phyloP scores from a whole-genome alignment of 2,113 vertebrate species.

The Arenaria interpres region DNA sequence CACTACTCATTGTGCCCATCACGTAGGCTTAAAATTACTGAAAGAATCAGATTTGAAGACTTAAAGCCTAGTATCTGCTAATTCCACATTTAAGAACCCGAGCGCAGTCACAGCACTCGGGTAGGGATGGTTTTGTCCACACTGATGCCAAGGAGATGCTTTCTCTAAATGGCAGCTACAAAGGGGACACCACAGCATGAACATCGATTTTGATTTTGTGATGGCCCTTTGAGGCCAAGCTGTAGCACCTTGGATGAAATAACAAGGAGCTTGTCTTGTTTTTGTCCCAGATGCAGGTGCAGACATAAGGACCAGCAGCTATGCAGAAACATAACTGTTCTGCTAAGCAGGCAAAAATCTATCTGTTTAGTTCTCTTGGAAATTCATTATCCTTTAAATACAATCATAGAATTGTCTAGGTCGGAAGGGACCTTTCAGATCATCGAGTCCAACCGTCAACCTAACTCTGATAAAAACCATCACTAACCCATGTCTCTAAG shows the following conservation, averaged over 20 bases:
- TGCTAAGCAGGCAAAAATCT: background rate
- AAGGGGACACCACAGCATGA: rapidly evolving
- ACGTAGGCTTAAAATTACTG: background rate
- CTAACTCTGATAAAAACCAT: no score
- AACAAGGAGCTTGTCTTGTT: background rate
- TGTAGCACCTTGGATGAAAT: background rate
- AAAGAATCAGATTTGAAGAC: background rate
- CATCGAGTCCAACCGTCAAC: no score
- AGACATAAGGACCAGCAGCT: background rate
- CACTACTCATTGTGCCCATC: background rate
- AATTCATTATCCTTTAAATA: background rate
- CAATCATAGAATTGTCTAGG: background rate
- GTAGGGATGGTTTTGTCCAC: background rate
- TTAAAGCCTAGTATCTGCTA: background rate
- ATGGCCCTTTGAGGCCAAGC: background rate
- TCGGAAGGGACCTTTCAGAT: no score
- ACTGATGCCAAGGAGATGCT: background rate
- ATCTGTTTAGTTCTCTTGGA: background rate
- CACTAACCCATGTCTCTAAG: no score
- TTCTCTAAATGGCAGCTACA: background rate
- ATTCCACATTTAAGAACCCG: background rate
- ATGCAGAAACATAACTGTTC: background rate
- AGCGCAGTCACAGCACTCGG: background rate
- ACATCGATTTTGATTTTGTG: background rate
- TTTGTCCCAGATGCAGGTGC: background rate